Percentiles rank a stretch among this genome's conserved stretches.
Conservation (phyloP, 2,888 invertebrate genomes). For the Cartodere bifasciata region DNA sequence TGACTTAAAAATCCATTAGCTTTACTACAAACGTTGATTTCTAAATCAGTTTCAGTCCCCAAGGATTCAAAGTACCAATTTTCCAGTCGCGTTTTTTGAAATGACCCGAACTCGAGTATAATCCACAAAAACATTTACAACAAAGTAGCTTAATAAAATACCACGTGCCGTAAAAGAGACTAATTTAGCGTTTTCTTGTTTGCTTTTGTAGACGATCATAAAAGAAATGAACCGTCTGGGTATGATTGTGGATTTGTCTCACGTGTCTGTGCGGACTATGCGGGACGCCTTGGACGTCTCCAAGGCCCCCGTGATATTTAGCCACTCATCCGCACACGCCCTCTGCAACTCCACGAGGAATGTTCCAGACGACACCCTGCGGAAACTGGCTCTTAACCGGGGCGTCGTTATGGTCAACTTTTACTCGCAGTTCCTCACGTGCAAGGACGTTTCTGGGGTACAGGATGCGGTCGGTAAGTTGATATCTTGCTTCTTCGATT, state of each 20-base stretch:
- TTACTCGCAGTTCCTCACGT: slow-evolving; percentile 65
- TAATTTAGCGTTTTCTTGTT: slow-evolving; percentile 4
- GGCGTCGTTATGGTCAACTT: slow-evolving; percentile 83
- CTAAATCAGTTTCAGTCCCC: too few relatives aligned
- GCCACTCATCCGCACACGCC: slow-evolving; percentile 71
- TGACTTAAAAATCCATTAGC: too few relatives aligned
- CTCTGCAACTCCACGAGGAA: slow-evolving; percentile 72
- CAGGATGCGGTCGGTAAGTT: slow-evolving; percentile 67
- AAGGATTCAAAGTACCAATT: too few relatives aligned
- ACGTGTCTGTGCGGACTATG: slow-evolving; percentile 73
- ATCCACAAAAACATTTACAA: too few relatives aligned
- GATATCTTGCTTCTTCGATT: too few relatives aligned
- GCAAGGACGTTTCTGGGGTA: slow-evolving; percentile 60
- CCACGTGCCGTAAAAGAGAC: too few relatives aligned
- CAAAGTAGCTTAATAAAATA: too few relatives aligned
- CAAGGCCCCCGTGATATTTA: slow-evolving; percentile 75
- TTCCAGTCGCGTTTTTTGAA: too few relatives aligned
- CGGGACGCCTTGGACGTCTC: slow-evolving; percentile 62
- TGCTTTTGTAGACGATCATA: slow-evolving; percentile 51
- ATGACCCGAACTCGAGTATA: too few relatives aligned
- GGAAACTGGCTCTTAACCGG: slow-evolving; percentile 60
- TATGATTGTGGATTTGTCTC: slow-evolving; percentile 76
- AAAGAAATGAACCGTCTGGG: slow-evolving; percentile 83
- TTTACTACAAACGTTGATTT: too few relatives aligned
- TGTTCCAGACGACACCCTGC: slow-evolving; percentile 64